Percentiles rank a stretch among this genome's conserved stretches.
These are phyloP conservation scores for Glyptemys insculpta DNA, from an alignment of 2,797 vertebrate genomes.

Conservation along the genomic window DNA sequence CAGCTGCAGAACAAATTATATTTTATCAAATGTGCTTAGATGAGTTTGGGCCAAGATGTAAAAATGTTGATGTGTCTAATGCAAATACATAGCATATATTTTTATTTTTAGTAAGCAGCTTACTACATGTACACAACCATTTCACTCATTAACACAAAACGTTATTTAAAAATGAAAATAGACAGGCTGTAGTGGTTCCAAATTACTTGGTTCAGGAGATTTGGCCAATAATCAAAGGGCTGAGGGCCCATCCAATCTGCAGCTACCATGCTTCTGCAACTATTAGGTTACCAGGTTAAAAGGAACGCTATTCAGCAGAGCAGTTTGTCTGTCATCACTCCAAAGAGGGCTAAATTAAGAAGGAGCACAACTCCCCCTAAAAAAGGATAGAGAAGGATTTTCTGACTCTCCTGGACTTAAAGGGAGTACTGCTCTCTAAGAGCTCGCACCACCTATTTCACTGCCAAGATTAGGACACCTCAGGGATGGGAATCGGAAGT, in stretches of 20 bases:
- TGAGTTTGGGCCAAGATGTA: not conserved
- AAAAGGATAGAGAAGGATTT: not conserved
- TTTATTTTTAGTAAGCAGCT: constrained; percentile 41
- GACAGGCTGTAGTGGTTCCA: constrained; percentile 36
- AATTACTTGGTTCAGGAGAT: constrained; percentile 23
- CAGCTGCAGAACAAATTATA: not conserved
- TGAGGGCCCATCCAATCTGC: accelerated
- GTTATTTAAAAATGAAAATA: constrained; percentile 50
- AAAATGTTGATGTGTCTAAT: not conserved
- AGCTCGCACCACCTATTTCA: not conserved
- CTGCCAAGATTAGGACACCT: not conserved
- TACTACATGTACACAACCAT: constrained; percentile 1
- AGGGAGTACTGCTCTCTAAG: not conserved
- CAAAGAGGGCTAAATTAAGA: not conserved
- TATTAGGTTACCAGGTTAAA: not conserved
- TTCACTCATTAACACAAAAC: constrained; percentile 29
- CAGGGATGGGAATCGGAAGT: not conserved
- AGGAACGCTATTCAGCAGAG: not conserved
- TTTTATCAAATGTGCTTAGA: constrained; percentile 12
- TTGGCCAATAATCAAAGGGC: constrained; percentile 2
- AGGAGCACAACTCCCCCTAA: not conserved
- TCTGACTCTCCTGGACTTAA: not conserved
- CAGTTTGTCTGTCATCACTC: not conserved
- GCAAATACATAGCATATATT: not conserved
- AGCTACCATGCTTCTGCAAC: not conserved